Evolutionary conservation across 1,140 invertebrate genomes (phyloP), one percentile per base, ranked within the genome.

Genomic region (Ephestia elutella): DNA sequence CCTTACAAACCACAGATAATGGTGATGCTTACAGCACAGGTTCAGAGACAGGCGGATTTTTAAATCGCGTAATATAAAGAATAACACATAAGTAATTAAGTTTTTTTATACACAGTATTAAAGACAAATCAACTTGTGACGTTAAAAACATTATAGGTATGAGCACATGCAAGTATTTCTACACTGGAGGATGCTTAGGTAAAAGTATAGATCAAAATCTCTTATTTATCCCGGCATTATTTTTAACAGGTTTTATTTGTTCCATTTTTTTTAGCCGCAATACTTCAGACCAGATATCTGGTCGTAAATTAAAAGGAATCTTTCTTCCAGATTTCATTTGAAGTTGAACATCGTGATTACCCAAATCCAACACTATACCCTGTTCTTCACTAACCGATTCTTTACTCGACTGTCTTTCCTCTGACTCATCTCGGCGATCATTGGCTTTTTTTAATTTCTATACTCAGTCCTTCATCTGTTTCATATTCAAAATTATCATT

Each of bases 401-500:
- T 11, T 1, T 35, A 2, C 13, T 4, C 2, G 3, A 10, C 9
- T 35, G 8, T 35, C 13, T 35, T 9, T 17, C 13, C 25, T 53
- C 19, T 48, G 9, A 20, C 30, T 32, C 9, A 32, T 44, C n/a
- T 44, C n/a, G 38, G 15, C 1, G 13, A 13, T 35, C 13, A 5
- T 35, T 4, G 32, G 8, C 8, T 11, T 35, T 35, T 35, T 35
- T 35, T 35, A 13, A 13, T 13, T 44, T 44, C 38, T 15, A 44
- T 44, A 44, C 38, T 44, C 38, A 44, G 13, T 5, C 38, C 38
- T 44, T 44, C 38, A 15, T n/a, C 1, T 5, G 38, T 15, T 15
- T 44, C 38, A 44, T 44, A 44, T 17, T 44, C 38, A 44, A 44
- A 44, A 44, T 44, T 44, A 17, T 44, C 38, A 44, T 32, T 32